Percentiles rank a stretch among this genome's conserved stretches.
Conservation (phyloP, 2,797 vertebrate genomes). For the Hafferia zeledoni region DNA sequence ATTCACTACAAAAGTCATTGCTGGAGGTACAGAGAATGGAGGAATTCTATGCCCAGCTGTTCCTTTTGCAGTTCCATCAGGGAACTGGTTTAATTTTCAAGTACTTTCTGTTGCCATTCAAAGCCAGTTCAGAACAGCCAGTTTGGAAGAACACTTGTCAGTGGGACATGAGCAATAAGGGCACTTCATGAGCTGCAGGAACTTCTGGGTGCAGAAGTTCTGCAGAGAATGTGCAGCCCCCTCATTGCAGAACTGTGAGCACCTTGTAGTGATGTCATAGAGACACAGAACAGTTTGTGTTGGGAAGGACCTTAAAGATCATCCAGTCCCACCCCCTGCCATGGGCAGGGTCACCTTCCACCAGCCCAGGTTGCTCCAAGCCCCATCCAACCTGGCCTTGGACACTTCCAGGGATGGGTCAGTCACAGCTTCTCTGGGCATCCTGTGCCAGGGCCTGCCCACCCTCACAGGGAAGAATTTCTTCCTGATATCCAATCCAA, state of each 20-base stretch:
- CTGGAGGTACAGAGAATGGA: not conserved
- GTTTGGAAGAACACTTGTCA: not conserved
- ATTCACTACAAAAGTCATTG: not conserved
- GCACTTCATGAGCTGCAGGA: not conserved
- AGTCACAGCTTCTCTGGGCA: not conserved
- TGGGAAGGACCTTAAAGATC: not conserved
- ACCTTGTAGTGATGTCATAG: not conserved
- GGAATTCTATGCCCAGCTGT: not conserved
- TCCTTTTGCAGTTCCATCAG: not conserved
- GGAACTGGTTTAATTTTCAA: not conserved
- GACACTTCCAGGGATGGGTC: not conserved
- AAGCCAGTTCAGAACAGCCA: not conserved
- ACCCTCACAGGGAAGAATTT: accelerated
- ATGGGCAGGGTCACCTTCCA: not conserved
- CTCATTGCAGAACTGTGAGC: not conserved
- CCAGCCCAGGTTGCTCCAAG: accelerated
- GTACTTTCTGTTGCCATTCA: not conserved
- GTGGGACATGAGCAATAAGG: not conserved
- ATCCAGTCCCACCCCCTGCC: not conserved
- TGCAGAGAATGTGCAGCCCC: not conserved
- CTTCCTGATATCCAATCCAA: accelerated
- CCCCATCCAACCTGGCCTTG: accelerated
- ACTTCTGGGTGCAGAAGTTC: not conserved
- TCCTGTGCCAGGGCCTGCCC: not conserved
- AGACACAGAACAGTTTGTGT: not conserved